Base-by-base conservation (phyloP, 2,797 vertebrate species). In the Hydrophis major region DNA sequence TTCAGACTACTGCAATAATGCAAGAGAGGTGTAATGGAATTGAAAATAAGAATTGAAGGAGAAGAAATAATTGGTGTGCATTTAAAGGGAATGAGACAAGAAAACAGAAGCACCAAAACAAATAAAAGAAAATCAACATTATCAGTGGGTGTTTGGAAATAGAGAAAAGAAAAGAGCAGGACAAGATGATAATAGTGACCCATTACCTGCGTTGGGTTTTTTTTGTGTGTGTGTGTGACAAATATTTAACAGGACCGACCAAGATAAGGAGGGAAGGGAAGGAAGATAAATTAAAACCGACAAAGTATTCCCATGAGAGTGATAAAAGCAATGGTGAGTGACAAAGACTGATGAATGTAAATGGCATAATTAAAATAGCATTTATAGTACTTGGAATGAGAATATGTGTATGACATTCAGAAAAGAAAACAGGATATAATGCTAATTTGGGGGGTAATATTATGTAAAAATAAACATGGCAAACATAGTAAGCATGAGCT, bases 311-410 rank as follows among this genome's bases (percentile, higher is more conserved):
- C 89, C 93, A 95, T 32, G 88, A 92, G 92, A 93, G 50, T 53
- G 37, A 87, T 57, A 95, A 95, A 95, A 92, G 57, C 90, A 94
- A 13, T 78, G 74, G 88, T 94, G 93, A 63, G 42, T 95, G 91
- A 94, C 37, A 91, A 59, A n/a, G 1, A 59, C 27, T 91, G 93
- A 59, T 95, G 91, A 96, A 92, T 95, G 92, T 93, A 94, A 92
- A 95, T 93, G 90, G 92, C 28, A 92, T 90, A 95, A 93, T 94
- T 95, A 94, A 95, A 92, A 89, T 92, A 89, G 91, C n/a, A 78
- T 12, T 10, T 50, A 63, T 93, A 55, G 91, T 2, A 20, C 32
- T 63, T 90, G 92, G 61, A 18, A 59, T 96, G 61, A 92, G 42
- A 89, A 27, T 92, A 60, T 4, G 56, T 93, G 22, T 90, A 78